phyloP scores from a whole-genome alignment of 2,113 vertebrate genomes.

The Cephalopholis sonnerati region DNA sequence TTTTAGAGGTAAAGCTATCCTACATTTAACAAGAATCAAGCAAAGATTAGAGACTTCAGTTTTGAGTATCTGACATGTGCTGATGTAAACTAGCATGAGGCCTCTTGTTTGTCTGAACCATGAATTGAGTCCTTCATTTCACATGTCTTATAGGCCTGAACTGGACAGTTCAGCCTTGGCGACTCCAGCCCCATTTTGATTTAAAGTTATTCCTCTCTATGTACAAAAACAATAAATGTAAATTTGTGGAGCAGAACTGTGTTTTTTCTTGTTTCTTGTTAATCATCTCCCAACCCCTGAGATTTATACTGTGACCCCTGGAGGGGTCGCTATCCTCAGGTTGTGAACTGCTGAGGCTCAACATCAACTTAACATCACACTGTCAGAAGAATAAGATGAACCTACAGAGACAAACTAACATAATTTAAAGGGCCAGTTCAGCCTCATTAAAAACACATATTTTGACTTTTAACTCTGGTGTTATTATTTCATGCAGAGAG shows the following conservation, averaged over 20 bases:
- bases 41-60: neutral
- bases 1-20: neutral
- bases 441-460: no score
- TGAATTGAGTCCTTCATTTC: neutral
- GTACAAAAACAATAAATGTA: neutral
- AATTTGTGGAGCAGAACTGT: neutral
- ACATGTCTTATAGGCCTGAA: neutral
- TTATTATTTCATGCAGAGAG: no score
- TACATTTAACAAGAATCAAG: neutral
- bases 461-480: no score
- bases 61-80: neutral
- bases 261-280: no score
- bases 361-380: no score
- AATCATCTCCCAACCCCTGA: no score
- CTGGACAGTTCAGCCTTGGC: neutral
- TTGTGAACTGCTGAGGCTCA: no score
- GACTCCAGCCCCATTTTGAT: neutral
- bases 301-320: no score
- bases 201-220: neutral
- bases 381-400: no score
- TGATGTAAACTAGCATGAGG: neutral
- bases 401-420: no score
- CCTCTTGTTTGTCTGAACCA: neutral
- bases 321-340: no score
- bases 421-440: no score